Conservation (phyloP, 2,113 vertebrate genomes). For the Trichechus manatus region DNA sequence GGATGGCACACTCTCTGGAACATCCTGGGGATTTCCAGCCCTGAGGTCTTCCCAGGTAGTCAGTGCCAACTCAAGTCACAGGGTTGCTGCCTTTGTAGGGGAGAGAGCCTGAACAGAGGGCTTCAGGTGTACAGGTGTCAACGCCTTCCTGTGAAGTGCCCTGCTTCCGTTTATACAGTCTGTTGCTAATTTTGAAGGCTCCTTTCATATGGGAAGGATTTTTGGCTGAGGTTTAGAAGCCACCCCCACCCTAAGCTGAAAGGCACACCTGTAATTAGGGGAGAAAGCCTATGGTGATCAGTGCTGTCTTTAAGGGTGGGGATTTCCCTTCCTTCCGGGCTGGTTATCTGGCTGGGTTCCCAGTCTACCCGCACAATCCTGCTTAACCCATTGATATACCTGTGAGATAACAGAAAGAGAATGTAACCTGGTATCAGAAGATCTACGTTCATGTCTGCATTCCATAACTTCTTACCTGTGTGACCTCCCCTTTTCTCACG, state of each 20-base stretch:
- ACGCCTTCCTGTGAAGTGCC: conserved; percentile 53
- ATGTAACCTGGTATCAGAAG: background rate
- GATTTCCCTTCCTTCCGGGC: conserved; percentile 51
- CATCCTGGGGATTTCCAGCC: conserved; percentile 40
- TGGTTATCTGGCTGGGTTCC: conserved; percentile 65
- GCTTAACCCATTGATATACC: conserved; percentile 52
- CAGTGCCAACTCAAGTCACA: background rate
- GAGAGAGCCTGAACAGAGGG: background rate
- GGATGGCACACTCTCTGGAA: background rate
- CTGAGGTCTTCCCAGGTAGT: background rate
- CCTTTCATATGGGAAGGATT: conserved; percentile 40
- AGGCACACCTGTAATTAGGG: conserved; percentile 72
- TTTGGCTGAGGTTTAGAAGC: conserved; percentile 56
- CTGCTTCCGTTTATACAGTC: background rate
- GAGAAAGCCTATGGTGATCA: background rate
- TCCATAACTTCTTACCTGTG: background rate
- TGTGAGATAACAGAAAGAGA: background rate
- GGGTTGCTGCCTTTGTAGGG: background rate
- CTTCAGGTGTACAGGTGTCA: background rate
- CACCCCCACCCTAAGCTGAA: background rate
- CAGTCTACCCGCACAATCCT: background rate
- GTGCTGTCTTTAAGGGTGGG: conserved; percentile 38
- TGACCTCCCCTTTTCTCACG: background rate
- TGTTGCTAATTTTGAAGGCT: conserved; percentile 22
- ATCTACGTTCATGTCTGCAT: background rate